Evolutionary conservation across 2,888 invertebrate genomes (phyloP).

Genomic region (Phyto melanocephala): DNA sequence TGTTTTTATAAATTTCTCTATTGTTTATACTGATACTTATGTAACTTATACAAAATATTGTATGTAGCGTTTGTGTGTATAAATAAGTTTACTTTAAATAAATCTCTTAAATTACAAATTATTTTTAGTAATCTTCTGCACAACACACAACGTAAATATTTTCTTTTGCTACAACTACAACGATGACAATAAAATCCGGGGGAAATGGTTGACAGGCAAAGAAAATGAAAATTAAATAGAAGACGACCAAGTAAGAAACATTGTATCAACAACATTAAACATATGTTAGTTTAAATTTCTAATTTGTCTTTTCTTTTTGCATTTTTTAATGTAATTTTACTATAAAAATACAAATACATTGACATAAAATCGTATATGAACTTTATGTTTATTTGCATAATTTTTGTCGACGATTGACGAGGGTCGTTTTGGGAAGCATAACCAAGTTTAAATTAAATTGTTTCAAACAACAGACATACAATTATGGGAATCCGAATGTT

Average conservation of each 20-base stretch:
- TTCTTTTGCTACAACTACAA: neutral
- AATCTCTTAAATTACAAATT: slow-evolving; percentile 43
- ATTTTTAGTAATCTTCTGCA: slow-evolving; percentile 34
- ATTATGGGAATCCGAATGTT: no score
- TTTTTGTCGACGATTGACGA: neutral
- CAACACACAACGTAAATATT: slow-evolving; percentile 16
- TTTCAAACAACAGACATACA: no score
- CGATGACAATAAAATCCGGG: neutral
- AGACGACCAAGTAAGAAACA: neutral
- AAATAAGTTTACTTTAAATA: slow-evolving; percentile 17
- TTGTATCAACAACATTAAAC: slow-evolving; percentile 26
- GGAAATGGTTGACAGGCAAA: neutral
- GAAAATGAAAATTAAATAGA: neutral
- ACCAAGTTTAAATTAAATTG: no score
- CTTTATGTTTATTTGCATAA: slow-evolving; percentile 20
- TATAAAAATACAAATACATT: slow-evolving; percentile 25
- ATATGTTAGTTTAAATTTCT: slow-evolving; percentile 10
- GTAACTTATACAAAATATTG: no score
- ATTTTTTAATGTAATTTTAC: slow-evolving; percentile 15
- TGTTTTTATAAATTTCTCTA: no score
- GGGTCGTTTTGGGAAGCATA: neutral
- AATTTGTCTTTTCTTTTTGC: neutral
- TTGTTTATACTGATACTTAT: no score
- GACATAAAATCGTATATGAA: slow-evolving; percentile 9
- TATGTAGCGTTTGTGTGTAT: neutral